A percentile compares a stretch with the other conserved stretches of the same genome.
phyloP scores from a whole-genome alignment of 2,888 invertebrate species.

The Drosophila mercatorum region DNA sequence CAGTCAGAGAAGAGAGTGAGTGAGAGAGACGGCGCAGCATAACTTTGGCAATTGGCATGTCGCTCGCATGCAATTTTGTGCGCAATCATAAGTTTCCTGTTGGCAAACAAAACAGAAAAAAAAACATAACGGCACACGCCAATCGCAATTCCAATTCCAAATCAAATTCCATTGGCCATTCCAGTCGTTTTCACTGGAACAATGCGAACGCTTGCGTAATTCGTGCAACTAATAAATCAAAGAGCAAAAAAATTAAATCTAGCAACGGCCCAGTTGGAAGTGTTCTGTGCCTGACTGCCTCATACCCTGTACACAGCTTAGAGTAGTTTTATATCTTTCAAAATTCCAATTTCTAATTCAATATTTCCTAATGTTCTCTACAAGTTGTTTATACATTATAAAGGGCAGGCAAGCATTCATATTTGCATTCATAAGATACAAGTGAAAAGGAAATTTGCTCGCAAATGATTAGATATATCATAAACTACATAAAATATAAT shows the following conservation, averaged over 20 bases:
- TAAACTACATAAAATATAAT: no score
- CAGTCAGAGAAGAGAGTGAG: constrained; percentile 5
- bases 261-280: background rate
- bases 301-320: background rate
- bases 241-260: constrained; percentile 5
- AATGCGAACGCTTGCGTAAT: constrained; percentile 65
- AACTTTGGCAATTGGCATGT: constrained; percentile 74
- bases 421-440: no score
- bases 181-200: constrained; percentile 45
- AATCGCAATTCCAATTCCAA: constrained; percentile 33
- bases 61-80: constrained; percentile 64
- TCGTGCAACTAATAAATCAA: constrained; percentile 43
- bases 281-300: background rate
- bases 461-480: no score
- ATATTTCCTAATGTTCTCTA: no score
- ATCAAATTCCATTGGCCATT: constrained; percentile 30
- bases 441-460: no score
- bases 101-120: constrained; percentile 31
- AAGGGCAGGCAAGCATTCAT: no score
- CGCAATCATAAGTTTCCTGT: constrained; percentile 77
- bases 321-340: background rate
- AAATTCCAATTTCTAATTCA: background rate
- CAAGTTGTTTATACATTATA: no score
- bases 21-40: constrained; percentile 35
- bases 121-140: constrained; percentile 68